These are phyloP conservation scores for Oreochromis spilurus DNA, from an alignment of 2,113 vertebrate species.

Conservation along the genomic window DNA sequence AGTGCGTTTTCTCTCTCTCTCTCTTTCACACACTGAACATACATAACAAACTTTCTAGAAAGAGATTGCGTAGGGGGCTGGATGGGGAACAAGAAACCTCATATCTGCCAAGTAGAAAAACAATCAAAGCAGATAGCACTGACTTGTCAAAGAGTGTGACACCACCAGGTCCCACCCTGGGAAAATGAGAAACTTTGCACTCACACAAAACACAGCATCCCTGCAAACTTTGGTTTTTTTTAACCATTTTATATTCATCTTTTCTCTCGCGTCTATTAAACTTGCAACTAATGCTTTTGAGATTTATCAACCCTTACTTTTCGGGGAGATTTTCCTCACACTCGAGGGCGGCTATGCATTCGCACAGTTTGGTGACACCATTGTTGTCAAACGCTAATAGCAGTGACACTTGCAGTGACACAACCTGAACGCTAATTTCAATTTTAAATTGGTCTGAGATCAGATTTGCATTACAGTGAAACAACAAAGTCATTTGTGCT, in stretches of 20 bases:
- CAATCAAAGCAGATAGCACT: conserved; percentile 46
- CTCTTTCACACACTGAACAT: conserved; percentile 14
- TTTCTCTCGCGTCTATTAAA: background rate
- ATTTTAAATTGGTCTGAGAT: background rate
- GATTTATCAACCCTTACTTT: conserved; percentile 1
- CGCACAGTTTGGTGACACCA: background rate
- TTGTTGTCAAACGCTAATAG: background rate
- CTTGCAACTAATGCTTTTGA: background rate
- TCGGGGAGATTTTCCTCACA: background rate
- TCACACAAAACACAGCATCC: conserved; percentile 32
- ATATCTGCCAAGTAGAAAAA: conserved; percentile 57
- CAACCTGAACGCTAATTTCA: background rate
- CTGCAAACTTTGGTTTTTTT: background rate
- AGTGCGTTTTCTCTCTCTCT: background rate
- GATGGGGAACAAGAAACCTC: conserved; percentile 35
- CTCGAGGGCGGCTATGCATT: background rate
- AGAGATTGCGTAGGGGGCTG: conserved; percentile 30
- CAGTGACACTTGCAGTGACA: background rate
- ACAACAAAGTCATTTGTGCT: background rate
- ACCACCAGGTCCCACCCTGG: conserved; percentile 36
- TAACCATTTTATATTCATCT: background rate
- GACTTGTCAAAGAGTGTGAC: conserved; percentile 60
- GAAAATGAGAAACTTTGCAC: conserved; percentile 47
- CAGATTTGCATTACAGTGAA: background rate
- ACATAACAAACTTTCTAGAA: conserved; percentile 60